Percentiles rank a stretch among this genome's conserved stretches.
phyloP scores from a whole-genome alignment of 1,140 invertebrate species.

The Calephelis virginiensis region DNA sequence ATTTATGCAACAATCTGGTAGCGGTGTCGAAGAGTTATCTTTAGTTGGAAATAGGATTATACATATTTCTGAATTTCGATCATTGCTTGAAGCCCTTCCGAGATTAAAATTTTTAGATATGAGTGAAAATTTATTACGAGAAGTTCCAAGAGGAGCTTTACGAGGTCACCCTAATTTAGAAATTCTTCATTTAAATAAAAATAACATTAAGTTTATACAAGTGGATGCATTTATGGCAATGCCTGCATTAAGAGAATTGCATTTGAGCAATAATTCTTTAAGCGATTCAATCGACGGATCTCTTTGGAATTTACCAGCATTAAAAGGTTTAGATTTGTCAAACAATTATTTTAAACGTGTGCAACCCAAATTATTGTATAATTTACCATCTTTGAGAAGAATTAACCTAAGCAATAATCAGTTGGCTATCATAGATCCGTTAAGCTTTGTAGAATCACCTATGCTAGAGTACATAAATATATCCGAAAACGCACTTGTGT shows the following conservation, averaged over 20 bases:
- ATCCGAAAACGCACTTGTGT: constrained; percentile 84
- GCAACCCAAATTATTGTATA: constrained; percentile 84
- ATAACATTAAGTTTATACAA: constrained; percentile 85
- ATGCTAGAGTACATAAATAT: constrained; percentile 88
- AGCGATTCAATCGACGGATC: constrained; percentile 82
- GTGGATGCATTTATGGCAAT: constrained; percentile 88
- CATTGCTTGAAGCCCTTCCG: constrained; percentile 87
- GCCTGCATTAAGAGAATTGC: constrained; percentile 88
- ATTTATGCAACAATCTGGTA: constrained; percentile 85
- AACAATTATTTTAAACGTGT: constrained; percentile 86
- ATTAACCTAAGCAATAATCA: constrained; percentile 90
- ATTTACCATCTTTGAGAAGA: constrained; percentile 86
- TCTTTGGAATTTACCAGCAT: constrained; percentile 88
- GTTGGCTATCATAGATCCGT: constrained; percentile 84
- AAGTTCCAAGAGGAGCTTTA: constrained; percentile 86
- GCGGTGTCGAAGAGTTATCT: constrained; percentile 86
- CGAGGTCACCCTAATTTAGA: constrained; percentile 88
- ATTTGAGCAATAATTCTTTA: constrained; percentile 88
- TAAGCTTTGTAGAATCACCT: constrained; percentile 84
- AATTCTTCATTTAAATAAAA: constrained; percentile 88
- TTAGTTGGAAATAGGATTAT: constrained; percentile 87
- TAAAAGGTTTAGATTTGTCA: constrained; percentile 90
- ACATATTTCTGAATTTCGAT: constrained; percentile 84
- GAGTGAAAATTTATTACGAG: constrained; percentile 86
- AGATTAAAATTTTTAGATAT: constrained; percentile 87